phyloP scores from a whole-genome alignment of 2,888 invertebrate species.

The Hyposoter didymator region DNA sequence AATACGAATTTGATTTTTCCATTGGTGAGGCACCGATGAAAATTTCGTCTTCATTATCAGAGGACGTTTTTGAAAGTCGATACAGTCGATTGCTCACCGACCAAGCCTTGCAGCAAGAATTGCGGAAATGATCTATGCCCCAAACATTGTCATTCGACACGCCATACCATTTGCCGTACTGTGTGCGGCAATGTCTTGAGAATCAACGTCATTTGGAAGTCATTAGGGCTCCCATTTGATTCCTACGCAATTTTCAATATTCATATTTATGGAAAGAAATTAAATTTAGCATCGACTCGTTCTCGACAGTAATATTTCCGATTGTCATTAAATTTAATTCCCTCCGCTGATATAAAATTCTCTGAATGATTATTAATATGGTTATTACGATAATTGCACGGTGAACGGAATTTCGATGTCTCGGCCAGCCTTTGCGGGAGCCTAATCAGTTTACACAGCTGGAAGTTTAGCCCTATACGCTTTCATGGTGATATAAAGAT shows the following conservation, averaged over 20 bases:
- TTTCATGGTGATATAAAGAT: neutral
- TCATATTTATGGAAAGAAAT: neutral
- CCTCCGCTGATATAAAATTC: constrained; percentile 8
- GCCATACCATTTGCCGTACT: neutral
- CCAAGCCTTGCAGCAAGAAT: neutral
- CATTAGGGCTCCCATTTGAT: neutral
- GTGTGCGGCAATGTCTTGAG: neutral
- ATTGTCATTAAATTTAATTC: constrained; percentile 27
- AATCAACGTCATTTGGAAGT: neutral
- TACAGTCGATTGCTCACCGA: neutral
- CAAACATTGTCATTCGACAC: neutral
- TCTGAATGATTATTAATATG: constrained; percentile 34
- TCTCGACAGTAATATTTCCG: constrained; percentile 5
- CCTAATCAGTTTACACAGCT: constrained; percentile 38
- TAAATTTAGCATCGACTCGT: neutral
- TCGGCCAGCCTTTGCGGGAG: constrained; percentile 3
- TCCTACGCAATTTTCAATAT: neutral
- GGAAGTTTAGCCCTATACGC: neutral
- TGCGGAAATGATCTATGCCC: neutral
- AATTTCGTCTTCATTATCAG: neutral
- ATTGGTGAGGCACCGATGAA: neutral
- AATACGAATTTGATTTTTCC: neutral
- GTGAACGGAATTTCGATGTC: constrained; percentile 20
- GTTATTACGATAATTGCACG: constrained; percentile 24
- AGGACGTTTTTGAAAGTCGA: neutral